Conservation (phyloP, 2,113 vertebrate genomes). For the Hypanus sabinus region DNA sequence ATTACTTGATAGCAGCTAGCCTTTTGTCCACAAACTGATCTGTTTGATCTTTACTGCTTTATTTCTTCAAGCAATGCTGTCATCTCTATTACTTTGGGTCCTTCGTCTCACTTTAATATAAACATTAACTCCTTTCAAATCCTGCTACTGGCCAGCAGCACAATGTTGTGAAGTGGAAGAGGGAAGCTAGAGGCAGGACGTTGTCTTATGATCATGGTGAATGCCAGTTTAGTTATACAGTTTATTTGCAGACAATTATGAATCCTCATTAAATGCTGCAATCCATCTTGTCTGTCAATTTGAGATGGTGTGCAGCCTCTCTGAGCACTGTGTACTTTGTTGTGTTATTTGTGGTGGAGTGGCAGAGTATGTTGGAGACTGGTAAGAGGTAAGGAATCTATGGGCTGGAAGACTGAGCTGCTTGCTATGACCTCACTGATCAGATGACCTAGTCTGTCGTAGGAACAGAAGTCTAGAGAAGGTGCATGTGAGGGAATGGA, state of each 20-base stretch:
- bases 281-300: neutral
- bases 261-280: neutral
- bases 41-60: neutral
- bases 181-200: neutral
- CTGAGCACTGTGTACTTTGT: neutral
- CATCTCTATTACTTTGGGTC: neutral
- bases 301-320: neutral
- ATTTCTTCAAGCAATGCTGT: neutral
- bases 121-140: neutral
- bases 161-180: neutral
- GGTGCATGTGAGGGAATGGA: neutral
- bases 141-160: neutral
- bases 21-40: neutral
- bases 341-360: neutral
- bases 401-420: neutral
- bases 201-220: neutral
- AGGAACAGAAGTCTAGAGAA: neutral
- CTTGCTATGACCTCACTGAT: neutral
- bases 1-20: neutral
- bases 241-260: neutral
- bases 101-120: constrained; percentile 8
- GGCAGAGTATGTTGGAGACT: neutral
- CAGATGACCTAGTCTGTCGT: neutral
- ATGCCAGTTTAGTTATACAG: neutral
- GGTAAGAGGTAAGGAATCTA: neutral